Base-by-base conservation (phyloP, 2,888 invertebrate genomes). In the Lasioglossum oenotherae region DNA sequence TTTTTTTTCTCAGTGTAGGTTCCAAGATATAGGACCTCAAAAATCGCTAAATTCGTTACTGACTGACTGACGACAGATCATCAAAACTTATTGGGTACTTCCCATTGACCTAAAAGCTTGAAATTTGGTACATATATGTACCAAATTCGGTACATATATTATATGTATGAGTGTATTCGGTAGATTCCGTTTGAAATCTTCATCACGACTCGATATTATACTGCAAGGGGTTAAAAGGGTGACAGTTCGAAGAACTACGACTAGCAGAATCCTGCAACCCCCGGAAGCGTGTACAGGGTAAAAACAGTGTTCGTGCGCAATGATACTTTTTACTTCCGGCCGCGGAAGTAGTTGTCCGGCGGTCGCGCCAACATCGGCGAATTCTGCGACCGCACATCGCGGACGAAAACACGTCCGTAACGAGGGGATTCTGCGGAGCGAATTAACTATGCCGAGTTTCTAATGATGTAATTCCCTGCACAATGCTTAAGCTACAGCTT, bases 371-470 rank as follows among this genome's bases (percentile, higher is more conserved):
- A 31, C 27, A 31, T 16, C 31, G 64, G 31, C 6, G 64, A 19
- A 60, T 27, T 14, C 27, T 0, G 12, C 27, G 60, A 16, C 64
- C 64, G 31, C 31, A 10, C 57, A 64, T 64, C 31, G 64, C 64
- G 64, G 31, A 74, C 53, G 73, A 57, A 69, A 82, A 67, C 16
- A 27, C 64, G 53, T 74, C 71, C 78, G 38, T 49, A 71, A 69
- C 31, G 60, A 46, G 73, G 67, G 31, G 71, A 78, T 71, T 23
- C 76, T 27, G 60, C 31, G 35, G 31, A 78, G 73, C 81, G 85
- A 84, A 84, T 75, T 69, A 84, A 81, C 82, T 57, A 23, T 53
- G 16, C 53, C 23, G 67, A 71, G 84, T 75, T 86, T 72, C 81
- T 81, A 81, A 81, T 60, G 72, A 81, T 60, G 74, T 78, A 80